phyloP scores from a whole-genome alignment of 2,113 vertebrate genomes.

The Dromiciops gliroides region DNA sequence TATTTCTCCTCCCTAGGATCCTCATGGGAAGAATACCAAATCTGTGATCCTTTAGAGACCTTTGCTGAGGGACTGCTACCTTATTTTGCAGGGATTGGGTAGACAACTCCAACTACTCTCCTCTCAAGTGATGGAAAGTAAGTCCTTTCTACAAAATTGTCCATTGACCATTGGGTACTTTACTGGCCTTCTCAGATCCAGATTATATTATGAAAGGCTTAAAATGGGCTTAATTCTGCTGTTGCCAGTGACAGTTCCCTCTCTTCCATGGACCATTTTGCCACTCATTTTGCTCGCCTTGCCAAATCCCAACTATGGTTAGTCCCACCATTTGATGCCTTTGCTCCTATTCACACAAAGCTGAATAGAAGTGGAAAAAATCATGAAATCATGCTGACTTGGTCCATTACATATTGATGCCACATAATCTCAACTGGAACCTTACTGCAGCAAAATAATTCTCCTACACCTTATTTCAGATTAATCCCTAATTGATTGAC shows the following conservation, averaged over 20 bases:
- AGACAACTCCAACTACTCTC: not conserved
- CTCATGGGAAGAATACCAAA: not conserved
- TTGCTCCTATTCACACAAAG: not conserved
- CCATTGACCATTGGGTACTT: not conserved
- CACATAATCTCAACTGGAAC: not conserved
- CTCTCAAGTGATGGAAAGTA: not conserved
- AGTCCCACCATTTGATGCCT: not conserved
- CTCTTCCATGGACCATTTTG: not conserved
- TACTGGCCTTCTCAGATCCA: not conserved
- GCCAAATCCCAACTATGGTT: not conserved
- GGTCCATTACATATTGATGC: not conserved
- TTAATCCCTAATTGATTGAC: not conserved
- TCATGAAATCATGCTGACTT: not conserved
- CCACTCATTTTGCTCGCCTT: not conserved
- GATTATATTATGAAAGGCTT: not conserved
- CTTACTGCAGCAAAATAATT: not conserved
- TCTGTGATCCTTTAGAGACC: too few relatives aligned
- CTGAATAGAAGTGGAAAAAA: not conserved
- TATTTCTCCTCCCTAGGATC: not conserved
- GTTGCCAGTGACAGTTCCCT: too few relatives aligned
- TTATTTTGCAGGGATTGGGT: not conserved
- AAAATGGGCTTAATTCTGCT: not conserved
- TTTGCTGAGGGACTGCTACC: too few relatives aligned
- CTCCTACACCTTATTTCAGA: not conserved
- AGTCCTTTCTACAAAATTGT: not conserved